Base-by-base conservation (phyloP, 2,888 invertebrate genomes). In the Zootermopsis nevadensis region DNA sequence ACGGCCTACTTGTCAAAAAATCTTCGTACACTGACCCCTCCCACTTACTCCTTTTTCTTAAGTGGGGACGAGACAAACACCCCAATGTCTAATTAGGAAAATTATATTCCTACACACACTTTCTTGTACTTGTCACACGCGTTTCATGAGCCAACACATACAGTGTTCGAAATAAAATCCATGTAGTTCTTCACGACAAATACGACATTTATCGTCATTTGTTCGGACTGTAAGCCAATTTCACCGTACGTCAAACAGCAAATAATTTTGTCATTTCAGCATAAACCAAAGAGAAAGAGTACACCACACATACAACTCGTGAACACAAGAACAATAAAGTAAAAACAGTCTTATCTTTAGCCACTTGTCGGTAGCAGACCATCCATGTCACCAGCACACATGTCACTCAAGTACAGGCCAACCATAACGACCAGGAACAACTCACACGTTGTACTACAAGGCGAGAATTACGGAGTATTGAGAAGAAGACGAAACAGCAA, bases 1-100 rank as follows among this genome's bases (percentile, higher is more conserved):
- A n/a, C n/a, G n/a, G n/a, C n/a, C n/a, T 48, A 48, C 19, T 87
- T 88, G 88, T 60, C 60, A 27, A 60, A 8, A n/a, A n/a, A 60
- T n/a, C 27, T n/a, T 48, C 19, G 15, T 10, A 48, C 48, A 1
- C 27, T 0, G 33, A 24, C 69, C 33, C 69, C 69, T 33, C 33
- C 69, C 33, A 69, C 33, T 33, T 60, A 27, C n/a, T 66, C 24
- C 7, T 66, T 31, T 33, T 27, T 33, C 22, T 69, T 69, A 33
- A 7, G 69, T 31, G 31, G 66, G 69, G 69, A n/a, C n/a, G 67
- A 69, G 69, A 31, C 22, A 30, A 72, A 74, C 69, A 30, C 69
- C 69, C 27, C 31, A 4, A 69, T 10, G 74, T 42, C n/a, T 10
- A 72, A 33, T 31, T 72, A 4, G 4, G 8, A 74, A 35, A 69